Evolutionary conservation across 1,140 invertebrate genomes (phyloP), one percentile per base, ranked within the genome.

Genomic region (Drusus annulatus): DNA sequence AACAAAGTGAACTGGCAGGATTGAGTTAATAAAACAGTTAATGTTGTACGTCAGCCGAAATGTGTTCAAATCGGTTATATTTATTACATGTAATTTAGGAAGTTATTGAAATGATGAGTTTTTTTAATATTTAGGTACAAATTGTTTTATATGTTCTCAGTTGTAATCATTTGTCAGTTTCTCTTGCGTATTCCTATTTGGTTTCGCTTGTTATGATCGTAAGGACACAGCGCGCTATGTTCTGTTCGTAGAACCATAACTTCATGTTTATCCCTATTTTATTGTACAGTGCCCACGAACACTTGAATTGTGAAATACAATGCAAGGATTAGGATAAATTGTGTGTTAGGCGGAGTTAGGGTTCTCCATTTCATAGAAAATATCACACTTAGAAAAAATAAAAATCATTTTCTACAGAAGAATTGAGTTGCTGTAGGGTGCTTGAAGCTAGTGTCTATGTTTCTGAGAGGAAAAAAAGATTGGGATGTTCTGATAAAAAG

Each of bases 231-330:
- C 0, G 45, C 69, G 17, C 50, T 54, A 19, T 54, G 51, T 73
- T 73, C 51, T 73, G 69, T 73, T 73, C 54, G 51, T 54, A 16
- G 51, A 54, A 54, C 50, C 69, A 23, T 73, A 73, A 73, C 69
- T 73, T 54, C 69, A 28, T 73, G 69, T 73, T 73, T 73, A 54
- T 73, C 69, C 69, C 16, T 73, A 51, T 50, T 73, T 73, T 73
- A 73, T 54, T 73, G 69, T 51, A 51, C 69, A 23, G 13, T 54
- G 10, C 69, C 50, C 52, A 69, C 65, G 69, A 50, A 73, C 69
- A 21, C 69, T 15, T 51, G 23, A 73, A 36, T 52, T 73, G 51
- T 52, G 45, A 54, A 28, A 52, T 73, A 73, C 69, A 28, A 36
- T n/a, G 69, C 13, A 73, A 73, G 60, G 60, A 28, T 63, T 25